These are phyloP conservation scores for Papilio dardanus DNA, from an alignment of 1,140 invertebrate species.

Conservation along the genomic window DNA sequence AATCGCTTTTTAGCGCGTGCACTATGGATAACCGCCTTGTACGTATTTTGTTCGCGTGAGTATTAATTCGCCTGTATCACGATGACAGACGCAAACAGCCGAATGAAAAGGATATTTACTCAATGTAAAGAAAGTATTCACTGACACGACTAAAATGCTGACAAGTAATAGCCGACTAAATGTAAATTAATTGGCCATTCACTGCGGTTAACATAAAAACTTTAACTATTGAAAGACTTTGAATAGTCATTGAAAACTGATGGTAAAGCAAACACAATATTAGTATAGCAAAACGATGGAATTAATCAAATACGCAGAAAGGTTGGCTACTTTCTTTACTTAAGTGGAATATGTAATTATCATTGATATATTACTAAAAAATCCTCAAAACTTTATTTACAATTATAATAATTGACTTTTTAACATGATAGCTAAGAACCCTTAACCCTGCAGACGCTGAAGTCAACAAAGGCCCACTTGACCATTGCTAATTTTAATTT, in stretches of 20 bases:
- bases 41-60: background rate
- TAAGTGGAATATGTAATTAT: background rate
- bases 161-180: background rate
- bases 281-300: background rate
- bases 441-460: conserved; percentile 40
- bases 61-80: background rate
- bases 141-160: background rate
- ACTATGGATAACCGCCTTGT: too few relatives aligned
- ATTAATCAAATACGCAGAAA: background rate
- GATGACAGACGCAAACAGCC: conserved; percentile 9
- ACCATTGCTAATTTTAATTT: conserved; percentile 71
- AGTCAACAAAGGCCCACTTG: conserved; percentile 51
- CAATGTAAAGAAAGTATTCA: conserved; percentile 9
- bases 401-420: too few relatives aligned
- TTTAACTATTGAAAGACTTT: background rate
- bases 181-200: background rate
- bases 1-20: too few relatives aligned
- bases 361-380: too few relatives aligned
- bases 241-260: background rate
- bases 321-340: background rate
- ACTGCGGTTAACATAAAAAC: background rate
- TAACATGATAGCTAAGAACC: background rate
- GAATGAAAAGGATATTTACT: conserved; percentile 14
- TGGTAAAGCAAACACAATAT: background rate
- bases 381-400: too few relatives aligned